Percentiles rank a stretch among this genome's conserved stretches.
Evolutionary conservation across 1,140 invertebrate species (phyloP).

Genomic region (Andricus grossulariae): DNA sequence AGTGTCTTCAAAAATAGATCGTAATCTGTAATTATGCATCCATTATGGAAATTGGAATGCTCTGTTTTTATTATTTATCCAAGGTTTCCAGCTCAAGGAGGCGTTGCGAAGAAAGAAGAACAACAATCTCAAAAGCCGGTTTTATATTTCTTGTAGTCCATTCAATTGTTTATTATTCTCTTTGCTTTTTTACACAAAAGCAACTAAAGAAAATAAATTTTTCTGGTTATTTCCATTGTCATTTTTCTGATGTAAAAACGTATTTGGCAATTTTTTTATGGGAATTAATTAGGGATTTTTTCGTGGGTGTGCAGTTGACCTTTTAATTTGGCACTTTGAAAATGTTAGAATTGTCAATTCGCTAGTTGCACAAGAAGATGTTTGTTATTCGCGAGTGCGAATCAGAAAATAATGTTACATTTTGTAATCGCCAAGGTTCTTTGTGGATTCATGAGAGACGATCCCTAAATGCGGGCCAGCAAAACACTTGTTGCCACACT

Average conservation of each 20-base stretch:
- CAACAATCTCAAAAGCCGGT: background rate
- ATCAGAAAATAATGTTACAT: conserved; percentile 21
- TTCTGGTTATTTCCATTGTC: background rate
- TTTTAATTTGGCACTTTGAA: background rate
- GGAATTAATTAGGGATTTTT: background rate
- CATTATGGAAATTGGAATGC: conserved; percentile 4
- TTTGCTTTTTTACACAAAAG: background rate
- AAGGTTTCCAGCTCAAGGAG: conserved; percentile 18
- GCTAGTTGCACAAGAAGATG: background rate
- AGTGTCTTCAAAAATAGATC: background rate
- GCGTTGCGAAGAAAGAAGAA: background rate
- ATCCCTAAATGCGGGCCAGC: conserved; percentile 20
- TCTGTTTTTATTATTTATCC: conserved; percentile 21
- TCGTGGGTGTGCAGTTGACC: background rate
- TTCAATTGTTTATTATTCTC: background rate
- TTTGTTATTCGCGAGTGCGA: background rate
- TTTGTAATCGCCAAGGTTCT: conserved; percentile 11
- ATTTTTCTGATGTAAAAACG: background rate
- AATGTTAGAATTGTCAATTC: background rate
- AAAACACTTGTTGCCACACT: conserved; percentile 11
- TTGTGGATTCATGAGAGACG: conserved; percentile 18
- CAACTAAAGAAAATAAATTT: background rate
- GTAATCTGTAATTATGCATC: background rate
- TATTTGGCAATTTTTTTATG: background rate
- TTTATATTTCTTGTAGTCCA: background rate